phyloP scores from a whole-genome alignment of 2,113 vertebrate species.

The Tichodroma muraria region DNA sequence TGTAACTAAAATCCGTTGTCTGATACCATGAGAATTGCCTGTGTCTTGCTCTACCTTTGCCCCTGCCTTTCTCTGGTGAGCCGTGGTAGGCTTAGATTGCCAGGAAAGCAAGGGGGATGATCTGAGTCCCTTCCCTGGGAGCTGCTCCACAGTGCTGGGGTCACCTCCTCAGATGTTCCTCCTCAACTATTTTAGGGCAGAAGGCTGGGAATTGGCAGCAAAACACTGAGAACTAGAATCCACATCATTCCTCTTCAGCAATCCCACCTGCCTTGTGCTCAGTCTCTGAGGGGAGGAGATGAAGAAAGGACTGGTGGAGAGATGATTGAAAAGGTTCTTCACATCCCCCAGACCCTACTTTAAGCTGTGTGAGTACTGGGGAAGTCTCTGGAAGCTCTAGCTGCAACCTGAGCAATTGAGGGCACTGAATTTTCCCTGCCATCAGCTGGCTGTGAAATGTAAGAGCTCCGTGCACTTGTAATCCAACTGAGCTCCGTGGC shows the following conservation, averaged over 20 bases:
- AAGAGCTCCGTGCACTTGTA: background rate
- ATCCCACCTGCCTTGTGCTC: background rate
- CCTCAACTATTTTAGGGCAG: background rate
- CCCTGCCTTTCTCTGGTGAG: background rate
- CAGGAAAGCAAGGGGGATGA: background rate
- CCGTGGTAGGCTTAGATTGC: background rate
- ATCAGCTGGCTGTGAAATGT: background rate
- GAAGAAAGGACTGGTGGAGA: background rate
- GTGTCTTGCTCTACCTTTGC: background rate
- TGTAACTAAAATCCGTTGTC: background rate
- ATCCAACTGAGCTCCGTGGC: rapidly evolving
- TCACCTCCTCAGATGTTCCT: background rate
- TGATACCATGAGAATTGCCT: background rate
- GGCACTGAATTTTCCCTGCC: background rate
- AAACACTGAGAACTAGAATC: background rate
- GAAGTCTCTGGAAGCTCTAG: background rate
- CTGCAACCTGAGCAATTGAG: background rate
- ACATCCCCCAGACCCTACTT: background rate
- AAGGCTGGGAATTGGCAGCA: background rate
- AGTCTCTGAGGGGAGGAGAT: background rate
- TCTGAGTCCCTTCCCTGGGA: background rate
- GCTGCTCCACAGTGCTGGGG: background rate
- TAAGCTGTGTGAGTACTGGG: background rate
- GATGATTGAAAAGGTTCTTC: background rate
- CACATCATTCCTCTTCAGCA: background rate